These are phyloP conservation scores for Perca fluviatilis DNA, from an alignment of 2,113 vertebrate species.

Conservation along the genomic window DNA sequence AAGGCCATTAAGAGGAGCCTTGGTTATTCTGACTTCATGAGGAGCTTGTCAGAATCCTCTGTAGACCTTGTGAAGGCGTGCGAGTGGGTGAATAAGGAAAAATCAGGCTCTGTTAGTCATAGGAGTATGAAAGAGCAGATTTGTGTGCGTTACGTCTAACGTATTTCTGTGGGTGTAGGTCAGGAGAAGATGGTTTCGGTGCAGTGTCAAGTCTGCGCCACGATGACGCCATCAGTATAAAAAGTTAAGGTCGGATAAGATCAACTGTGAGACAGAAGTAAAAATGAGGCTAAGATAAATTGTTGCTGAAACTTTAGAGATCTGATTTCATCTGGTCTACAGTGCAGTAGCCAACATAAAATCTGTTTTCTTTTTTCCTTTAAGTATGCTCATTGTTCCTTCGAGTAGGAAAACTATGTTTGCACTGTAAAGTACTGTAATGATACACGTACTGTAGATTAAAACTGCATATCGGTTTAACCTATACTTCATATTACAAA, in stretches of 20 bases:
- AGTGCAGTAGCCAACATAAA: background rate
- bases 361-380: background rate
- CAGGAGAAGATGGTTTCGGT: background rate
- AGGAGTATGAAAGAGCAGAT: constrained; percentile 33
- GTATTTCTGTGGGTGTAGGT: constrained; percentile 46
- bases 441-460: background rate
- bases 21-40: constrained; percentile 22
- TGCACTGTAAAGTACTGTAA: background rate
- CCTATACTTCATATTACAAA: background rate
- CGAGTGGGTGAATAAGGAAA: constrained; percentile 56
- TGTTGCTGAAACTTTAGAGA: background rate
- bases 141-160: constrained; percentile 42
- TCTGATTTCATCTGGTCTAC: background rate
- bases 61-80: constrained; percentile 39
- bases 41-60: constrained; percentile 39
- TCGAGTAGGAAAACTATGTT: background rate
- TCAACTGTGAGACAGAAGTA: constrained; percentile 18
- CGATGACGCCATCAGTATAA: background rate
- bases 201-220: constrained; percentile 29
- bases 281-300: background rate
- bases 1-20: constrained; percentile 37
- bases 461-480: background rate
- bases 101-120: constrained; percentile 49
- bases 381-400: background rate
- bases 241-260: background rate